Evolutionary conservation across 2,888 invertebrate species (phyloP), one percentile per base, ranked within the genome.

Genomic region (Aquatica leii): DNA sequence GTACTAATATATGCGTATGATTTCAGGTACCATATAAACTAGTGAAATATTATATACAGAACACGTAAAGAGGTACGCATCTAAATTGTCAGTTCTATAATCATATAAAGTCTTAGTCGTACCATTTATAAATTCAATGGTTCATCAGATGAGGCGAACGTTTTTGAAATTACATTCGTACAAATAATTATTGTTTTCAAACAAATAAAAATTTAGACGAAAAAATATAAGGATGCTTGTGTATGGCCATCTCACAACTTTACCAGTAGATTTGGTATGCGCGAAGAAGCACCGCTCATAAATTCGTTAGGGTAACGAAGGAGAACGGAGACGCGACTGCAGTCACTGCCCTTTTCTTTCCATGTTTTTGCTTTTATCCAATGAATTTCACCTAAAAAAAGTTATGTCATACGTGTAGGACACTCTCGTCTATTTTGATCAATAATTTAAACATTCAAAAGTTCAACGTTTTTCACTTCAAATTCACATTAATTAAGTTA

Each of bases 241-340:
- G 11, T 46, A 31, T 63, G 55, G 63, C 63, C 63, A 63, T 62
- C 59, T 59, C 59, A 40, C 63, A 52, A 63, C 63, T 63, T 46
- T 63, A 63, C 59, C 58, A 58, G 52, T 49, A 37, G 54, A 63
- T 59, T 63, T 63, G 59, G 63, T 63, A 63, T 63, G 63, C 63
- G 59, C 48, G 54, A 63, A 63, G 59, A 63, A 54, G 54, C 63
- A 58, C 53, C 52, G 54, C 63, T 63, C 63, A 63, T 63, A 63
- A 63, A 63, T 63, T 63, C 63, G 63, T 63, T 63, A 63, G 59
- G 63, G 63, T 59, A 63, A 63, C 59, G 63, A 50, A 63, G 58
- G 53, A 63, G 63, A 58, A 63, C 63, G 63, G 59, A 63, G 60
- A 60, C 60, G 54, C 54, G 60, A 55, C 59, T 59, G 60, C 60